Evolutionary conservation across 2,797 vertebrate species (phyloP), one percentile per base, ranked within the genome.

Genomic region (Epinephelus awoara): DNA sequence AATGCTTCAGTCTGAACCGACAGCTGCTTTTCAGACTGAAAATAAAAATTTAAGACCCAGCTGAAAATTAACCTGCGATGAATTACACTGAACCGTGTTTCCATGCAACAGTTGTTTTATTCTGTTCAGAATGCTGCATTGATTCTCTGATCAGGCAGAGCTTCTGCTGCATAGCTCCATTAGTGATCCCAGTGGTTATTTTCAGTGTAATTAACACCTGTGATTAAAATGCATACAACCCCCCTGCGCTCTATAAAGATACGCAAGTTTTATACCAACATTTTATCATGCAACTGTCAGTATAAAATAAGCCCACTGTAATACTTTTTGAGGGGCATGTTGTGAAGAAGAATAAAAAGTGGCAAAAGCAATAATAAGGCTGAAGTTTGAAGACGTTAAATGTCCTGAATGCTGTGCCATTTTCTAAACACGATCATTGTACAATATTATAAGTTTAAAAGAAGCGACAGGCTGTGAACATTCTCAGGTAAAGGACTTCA

Each of bases 151-250:
- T 74, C 23, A 40, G 9, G 9, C 9, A 38, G 40, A 18, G 13
- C 18, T 51, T 63, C 38, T 14, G 58, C 59, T 69, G 56, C 51
- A 25, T 6, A 76, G 10, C 40, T 55, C 12, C 46, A 54, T 54
- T 42, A 66, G 17, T 66, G 49, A 44, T 55, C 27, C 29, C 47
- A n/a, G 42, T 25, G 3, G 5, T 47, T 38, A 61, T 55, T 69
- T 49, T 42, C 49, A 17, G 59, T 8, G 14, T 59, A 58, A 64
- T 62, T 34, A 34, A 50, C 19, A 1, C 1, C 1, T 27, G 11
- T 67, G 7, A 38, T 52, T 54, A 10, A 47, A 59, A 18, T 34
- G 7, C 10, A n/a, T 12, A n/a, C 10, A 62, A n/a, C 7, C 10
- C 1, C 50, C 6, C 29, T n/a, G 25, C 21, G 23, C 44, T 64